Evolutionary conservation across 2,797 vertebrate genomes (phyloP).

Genomic region (Smutsia temminckii): DNA sequence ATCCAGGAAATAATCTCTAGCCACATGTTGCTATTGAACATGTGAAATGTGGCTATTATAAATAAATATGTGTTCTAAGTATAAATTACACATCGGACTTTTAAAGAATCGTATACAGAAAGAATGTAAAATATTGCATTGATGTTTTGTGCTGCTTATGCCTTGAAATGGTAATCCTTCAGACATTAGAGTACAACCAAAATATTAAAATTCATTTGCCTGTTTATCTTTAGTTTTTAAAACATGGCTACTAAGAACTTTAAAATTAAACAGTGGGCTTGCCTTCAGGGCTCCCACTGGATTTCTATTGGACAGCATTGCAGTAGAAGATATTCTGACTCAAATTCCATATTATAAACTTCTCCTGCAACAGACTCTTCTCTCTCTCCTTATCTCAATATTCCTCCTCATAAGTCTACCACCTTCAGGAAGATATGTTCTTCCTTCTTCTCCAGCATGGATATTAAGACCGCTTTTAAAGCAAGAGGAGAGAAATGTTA

Average conservation of each 20-base stretch:
- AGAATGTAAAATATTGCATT: background rate
- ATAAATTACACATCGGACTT: background rate
- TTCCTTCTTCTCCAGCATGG: background rate
- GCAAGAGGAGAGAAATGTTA: background rate
- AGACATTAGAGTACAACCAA: background rate
- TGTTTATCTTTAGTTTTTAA: background rate
- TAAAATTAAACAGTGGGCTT: background rate
- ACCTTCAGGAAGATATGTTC: background rate
- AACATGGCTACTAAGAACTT: background rate
- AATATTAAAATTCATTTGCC: background rate
- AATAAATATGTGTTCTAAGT: background rate
- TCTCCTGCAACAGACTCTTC: background rate
- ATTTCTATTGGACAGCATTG: background rate
- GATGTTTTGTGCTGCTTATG: background rate
- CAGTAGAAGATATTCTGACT: background rate
- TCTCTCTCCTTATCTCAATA: background rate
- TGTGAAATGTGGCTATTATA: background rate
- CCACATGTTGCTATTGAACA: background rate
- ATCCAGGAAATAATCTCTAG: background rate
- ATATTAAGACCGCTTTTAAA: background rate
- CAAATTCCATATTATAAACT: background rate
- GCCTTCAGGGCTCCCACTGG: fast-evolving
- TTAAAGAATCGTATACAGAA: background rate
- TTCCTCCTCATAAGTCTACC: background rate
- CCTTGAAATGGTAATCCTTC: background rate